Evolutionary conservation across 2,888 invertebrate species (phyloP), one percentile per base, ranked within the genome.

Genomic region (Crepidodera aurea): DNA sequence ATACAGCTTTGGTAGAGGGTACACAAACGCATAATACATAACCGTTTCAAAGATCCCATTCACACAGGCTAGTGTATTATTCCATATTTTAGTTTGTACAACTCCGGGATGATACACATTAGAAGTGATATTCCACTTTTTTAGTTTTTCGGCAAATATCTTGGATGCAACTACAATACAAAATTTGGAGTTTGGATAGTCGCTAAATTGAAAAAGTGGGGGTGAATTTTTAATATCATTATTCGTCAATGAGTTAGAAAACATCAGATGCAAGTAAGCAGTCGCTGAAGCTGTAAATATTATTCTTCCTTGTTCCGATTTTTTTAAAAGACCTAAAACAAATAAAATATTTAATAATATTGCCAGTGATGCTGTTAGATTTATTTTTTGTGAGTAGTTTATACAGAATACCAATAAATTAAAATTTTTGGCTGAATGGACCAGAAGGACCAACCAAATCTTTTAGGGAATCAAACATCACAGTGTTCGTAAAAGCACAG

Each of bases 241-340:
- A 1, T 0, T 7, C 0, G 44, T n/a, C 2, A 55, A 34, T 10
- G 10, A 16, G 1, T 25, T 27, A 16, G 22, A 10, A 39, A 12
- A 12, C 8, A 53, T 10, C 2, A 53, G 2, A 15, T 53, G 53
- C 2, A 40, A 12, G 15, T 25, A 40, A 8, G 19, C 6, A 8
- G 56, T 1, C 22, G 8, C 4, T 0, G 69, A 69, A 22, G 56
- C 51, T 1, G 69, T 69, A 37, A 66, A 69, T n/a, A 69, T 51
- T 32, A 69, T 51, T 27, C 66, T 34, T 1, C 68, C 64, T 2
- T 60, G 22, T 15, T 39, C 8, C 0, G 65, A 61, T 42, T 65
- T 64, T 46, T 67, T 67, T 29, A 69, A 29, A 16, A 67, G 44
- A 56, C 65, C 68, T 64, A 42, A 1, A 40, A 54, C 22, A 54